Evolutionary conservation across 2,888 invertebrate genomes (phyloP), one percentile per base, ranked within the genome.

Genomic region (Temnothorax ravouxi): DNA sequence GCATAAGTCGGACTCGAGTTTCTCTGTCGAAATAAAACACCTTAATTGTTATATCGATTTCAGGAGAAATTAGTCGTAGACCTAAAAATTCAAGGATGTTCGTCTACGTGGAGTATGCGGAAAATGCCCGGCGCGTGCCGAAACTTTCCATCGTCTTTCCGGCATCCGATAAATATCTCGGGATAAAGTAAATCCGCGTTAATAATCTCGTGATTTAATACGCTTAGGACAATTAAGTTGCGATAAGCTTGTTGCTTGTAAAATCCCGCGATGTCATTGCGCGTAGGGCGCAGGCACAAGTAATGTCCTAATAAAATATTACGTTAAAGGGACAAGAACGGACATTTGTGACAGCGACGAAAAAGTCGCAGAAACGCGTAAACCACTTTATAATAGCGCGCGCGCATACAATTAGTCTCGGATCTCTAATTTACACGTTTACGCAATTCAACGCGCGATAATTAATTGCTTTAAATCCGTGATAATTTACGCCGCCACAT

Each of bases 371-470:
- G 21, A 50, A 21, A 50, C 34, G 8, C 34, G 59, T 71, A 59
- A 80, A 80, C 79, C 79, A 71, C 47, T 80, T 21, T 34, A 61
- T 59, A 38, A 74, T 56, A 56, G 54, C 15, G 25, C 44, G 69
- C 18, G 25, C 59, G 47, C 59, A 59, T 71, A 80, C 71, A 80
- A 80, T 80, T 80, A 80, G 71, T 80, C 79, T 69, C 69, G 71
- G 47, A 80, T 61, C 71, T 80, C 79, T 80, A 80, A 80, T 80
- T 80, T 71, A 80, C 79, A 71, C 79, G 59, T 59, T 80, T 80
- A 71, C 71, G 79, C 59, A 80, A 80, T 80, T 71, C 71, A 69
- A 80, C 59, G 47, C 34, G 79, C 71, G 79, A 80, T 80, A 80
- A 80, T 80, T 80, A 80, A 80, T 80, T 80, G 71, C 71, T 71